Evolutionary conservation across 2,888 invertebrate species (phyloP).

Genomic region (Ormyrus labotus): DNA sequence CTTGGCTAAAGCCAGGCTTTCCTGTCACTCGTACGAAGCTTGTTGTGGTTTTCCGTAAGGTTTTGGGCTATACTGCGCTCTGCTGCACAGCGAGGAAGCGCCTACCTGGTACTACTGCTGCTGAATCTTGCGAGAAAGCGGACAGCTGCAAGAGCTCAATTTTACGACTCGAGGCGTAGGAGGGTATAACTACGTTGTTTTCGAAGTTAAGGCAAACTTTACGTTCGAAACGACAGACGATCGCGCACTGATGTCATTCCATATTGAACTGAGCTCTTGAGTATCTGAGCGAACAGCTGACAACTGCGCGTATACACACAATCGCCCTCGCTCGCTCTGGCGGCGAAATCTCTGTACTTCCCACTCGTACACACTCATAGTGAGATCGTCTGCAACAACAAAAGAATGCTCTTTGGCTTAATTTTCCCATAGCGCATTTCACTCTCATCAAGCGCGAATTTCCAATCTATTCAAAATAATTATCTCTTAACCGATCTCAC

Average conservation of each 20-base stretch:
- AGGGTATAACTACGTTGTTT: not conserved
- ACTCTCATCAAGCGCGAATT: too few species aligned
- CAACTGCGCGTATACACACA: constrained; percentile 27
- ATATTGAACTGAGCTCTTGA: constrained; percentile 38
- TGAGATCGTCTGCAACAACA: too few species aligned
- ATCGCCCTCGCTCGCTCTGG: not conserved
- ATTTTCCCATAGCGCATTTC: too few species aligned
- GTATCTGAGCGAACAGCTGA: constrained; percentile 42
- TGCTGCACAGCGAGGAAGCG: not conserved
- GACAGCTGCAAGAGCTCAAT: not conserved
- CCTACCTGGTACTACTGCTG: not conserved
- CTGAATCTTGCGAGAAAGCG: not conserved
- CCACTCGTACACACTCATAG: too few species aligned
- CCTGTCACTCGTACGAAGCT: too few species aligned
- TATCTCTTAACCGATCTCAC: too few species aligned
- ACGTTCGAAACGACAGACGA: constrained; percentile 28
- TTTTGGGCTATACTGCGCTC: not conserved
- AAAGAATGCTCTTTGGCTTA: too few species aligned
- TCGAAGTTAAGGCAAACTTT: too few species aligned
- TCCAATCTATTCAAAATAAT: too few species aligned
- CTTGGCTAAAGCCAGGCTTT: too few species aligned
- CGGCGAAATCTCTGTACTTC: too few species aligned
- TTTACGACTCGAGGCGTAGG: not conserved
- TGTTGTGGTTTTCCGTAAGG: too few species aligned
- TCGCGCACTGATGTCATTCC: constrained; percentile 48